Evolutionary conservation across 1,140 invertebrate genomes (phyloP), one percentile per base, ranked within the genome.

Genomic region (Drosophila trapezifrons): DNA sequence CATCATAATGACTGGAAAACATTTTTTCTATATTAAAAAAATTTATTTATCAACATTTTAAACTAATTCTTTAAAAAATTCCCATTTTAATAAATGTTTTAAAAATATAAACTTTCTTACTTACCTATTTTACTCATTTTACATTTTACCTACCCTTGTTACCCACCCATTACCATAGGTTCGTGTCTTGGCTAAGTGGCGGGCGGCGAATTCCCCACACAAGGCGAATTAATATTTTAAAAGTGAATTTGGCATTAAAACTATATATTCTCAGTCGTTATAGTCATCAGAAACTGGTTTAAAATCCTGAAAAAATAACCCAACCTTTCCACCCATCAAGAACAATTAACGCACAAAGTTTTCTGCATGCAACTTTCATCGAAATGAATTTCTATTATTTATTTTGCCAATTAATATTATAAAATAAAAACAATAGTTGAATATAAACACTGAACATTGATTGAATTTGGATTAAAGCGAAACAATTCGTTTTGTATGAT

Each of bases 361-460:
- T 35, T 35, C 20, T 56, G 60, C 47, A 72, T 78, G 79, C 73
- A 82, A 76, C 59, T 63, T 76, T 81, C 55, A 76, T 79, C 69
- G 46, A 80, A 85, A 77, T 76, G 70, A 79, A 65, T 22, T 58
- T 81, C 37, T 76, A 69, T 71, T 71, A 71, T 76, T 78, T 81
- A 22, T 22, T 22, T 22, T 22, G 22, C 73, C 80, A 70, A 76
- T 66, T 38, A 52, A 64, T 49, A 56, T 47, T 66, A 52, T 52
- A 52, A 52, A 37, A 52, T 52, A 37, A 56, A 84, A 64, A 86
- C 66, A 52, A 73, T 29, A 56, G 35, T 65, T 83, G 57, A 70
- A 72, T 65, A 62, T 62, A 59, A 78, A 75, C 64, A 86, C 63
- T 66, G 60, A 80, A 85, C 74, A 66, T 78, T 60, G 47, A 81